Conservation (phyloP, 2,888 invertebrate species). For the Zonitis immaculata region DNA sequence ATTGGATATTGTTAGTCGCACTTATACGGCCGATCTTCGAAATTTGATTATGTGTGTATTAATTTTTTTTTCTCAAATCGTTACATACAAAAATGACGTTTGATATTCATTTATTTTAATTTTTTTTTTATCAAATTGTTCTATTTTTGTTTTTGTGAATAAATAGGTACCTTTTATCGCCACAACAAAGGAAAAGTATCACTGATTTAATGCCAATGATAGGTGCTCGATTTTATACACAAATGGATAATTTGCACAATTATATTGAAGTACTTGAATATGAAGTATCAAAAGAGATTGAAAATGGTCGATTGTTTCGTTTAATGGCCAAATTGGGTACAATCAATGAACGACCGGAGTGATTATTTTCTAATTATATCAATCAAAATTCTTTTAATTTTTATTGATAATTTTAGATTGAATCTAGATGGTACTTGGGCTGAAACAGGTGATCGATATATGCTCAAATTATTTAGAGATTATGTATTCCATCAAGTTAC, state of each 20-base stretch:
- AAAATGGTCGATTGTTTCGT: conserved; percentile 89
- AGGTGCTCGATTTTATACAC: conserved; percentile 93
- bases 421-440: conserved; percentile 94
- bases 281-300: conserved; percentile 88
- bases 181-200: conserved; percentile 67
- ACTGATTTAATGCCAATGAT: conserved; percentile 99
- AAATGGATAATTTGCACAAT: conserved; percentile 84
- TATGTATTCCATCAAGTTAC: conserved; percentile 95
- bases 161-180: conserved; percentile 65
- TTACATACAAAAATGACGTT: no score
- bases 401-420: conserved; percentile 54
- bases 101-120: neutral
- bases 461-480: conserved; percentile 96
- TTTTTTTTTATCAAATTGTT: no score
- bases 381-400: no score
- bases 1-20: conserved; percentile 81
- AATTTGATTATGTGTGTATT: conserved; percentile 82
- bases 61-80: neutral
- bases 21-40: conserved; percentile 90
- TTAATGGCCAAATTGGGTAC: conserved; percentile 86
- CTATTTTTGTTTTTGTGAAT: neutral
- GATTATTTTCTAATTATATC: conserved; percentile 21
- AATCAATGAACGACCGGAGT: conserved; percentile 96
- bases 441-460: conserved; percentile 97
- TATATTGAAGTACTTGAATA: conserved; percentile 86